phyloP scores from a whole-genome alignment of 2,797 vertebrate genomes.

The Trematomus bernacchii region DNA sequence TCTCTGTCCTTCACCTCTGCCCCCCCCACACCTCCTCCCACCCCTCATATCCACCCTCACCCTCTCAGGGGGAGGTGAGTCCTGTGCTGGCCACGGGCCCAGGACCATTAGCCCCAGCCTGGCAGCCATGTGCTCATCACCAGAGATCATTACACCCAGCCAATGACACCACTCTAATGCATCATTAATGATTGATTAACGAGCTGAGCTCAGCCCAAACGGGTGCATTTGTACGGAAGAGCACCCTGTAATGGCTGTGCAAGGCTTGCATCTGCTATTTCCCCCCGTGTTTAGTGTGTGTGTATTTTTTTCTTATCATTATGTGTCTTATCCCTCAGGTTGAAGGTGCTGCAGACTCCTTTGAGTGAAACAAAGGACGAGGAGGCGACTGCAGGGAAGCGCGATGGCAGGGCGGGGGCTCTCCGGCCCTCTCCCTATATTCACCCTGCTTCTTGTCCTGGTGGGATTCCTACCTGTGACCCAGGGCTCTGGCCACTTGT shows the following conservation, averaged over 20 bases:
- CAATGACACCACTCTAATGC: slow-evolving; percentile 85
- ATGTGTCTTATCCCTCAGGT: slow-evolving; percentile 66
- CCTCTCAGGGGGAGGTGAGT: slow-evolving; percentile 68
- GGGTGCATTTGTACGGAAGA: slow-evolving; percentile 78
- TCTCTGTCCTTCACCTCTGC: slow-evolving; percentile 69
- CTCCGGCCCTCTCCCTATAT: slow-evolving; percentile 71
- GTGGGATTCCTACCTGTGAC: slow-evolving; percentile 73
- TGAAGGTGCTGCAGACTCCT: slow-evolving; percentile 35
- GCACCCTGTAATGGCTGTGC: slow-evolving; percentile 75
- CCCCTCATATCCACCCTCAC: slow-evolving; percentile 55
- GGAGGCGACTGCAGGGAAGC: slow-evolving; percentile 55
- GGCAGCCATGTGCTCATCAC: slow-evolving; percentile 83
- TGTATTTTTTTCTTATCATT: slow-evolving; percentile 39
- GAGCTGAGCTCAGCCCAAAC: slow-evolving; percentile 80
- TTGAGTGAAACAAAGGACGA: slow-evolving; percentile 45
- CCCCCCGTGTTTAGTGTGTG: slow-evolving; percentile 41
- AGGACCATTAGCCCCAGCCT: slow-evolving; percentile 80
- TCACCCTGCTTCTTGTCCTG: slow-evolving; percentile 78
- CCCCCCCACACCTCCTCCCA: slow-evolving; percentile 37
- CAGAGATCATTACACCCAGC: slow-evolving; percentile 81
- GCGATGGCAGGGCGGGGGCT: slow-evolving; percentile 87
- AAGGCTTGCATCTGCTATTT: slow-evolving; percentile 74
- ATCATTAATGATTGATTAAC: slow-evolving; percentile 90
- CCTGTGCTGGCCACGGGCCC: slow-evolving; percentile 71
- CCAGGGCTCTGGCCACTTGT: slow-evolving; percentile 87